Conservation (phyloP, 2,888 invertebrate genomes). For the Ypsolopha scabrella region DNA sequence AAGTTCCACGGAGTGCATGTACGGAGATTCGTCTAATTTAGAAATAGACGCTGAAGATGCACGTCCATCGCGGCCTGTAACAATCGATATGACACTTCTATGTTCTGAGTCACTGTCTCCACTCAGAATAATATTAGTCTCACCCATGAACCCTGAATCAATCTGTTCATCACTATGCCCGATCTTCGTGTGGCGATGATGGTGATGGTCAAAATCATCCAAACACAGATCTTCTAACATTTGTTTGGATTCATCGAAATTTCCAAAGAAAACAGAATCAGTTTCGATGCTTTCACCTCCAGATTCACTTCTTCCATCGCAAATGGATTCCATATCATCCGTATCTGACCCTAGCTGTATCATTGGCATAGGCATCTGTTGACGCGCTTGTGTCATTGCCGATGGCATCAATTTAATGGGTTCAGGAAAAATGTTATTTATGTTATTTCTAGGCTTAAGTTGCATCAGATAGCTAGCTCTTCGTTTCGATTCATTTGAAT, state of each 20-base stretch:
- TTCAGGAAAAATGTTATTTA: constrained; percentile 21
- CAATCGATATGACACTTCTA: constrained; percentile 59
- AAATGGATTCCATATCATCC: constrained; percentile 81
- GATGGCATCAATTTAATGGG: constrained; percentile 15
- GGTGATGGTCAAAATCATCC: constrained; percentile 27
- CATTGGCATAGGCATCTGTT: constrained; percentile 21
- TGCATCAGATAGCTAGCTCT: constrained; percentile 59
- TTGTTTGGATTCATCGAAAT: constrained; percentile 66
- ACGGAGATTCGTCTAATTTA: constrained; percentile 45
- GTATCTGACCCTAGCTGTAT: constrained; percentile 68
- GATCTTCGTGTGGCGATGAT: constrained; percentile 20
- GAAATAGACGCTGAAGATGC: constrained; percentile 41
- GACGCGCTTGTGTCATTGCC: not conserved
- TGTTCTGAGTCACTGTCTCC: constrained; percentile 64
- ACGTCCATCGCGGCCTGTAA: constrained; percentile 46
- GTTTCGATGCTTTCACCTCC: constrained; percentile 90
- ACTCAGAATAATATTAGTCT: constrained; percentile 58
- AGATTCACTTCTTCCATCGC: constrained; percentile 86
- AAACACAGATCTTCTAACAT: constrained; percentile 48
- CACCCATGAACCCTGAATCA: constrained; percentile 58
- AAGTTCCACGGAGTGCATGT: constrained; percentile 42
- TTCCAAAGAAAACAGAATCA: constrained; percentile 87
- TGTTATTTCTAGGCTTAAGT: constrained; percentile 35
- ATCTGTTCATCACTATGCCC: constrained; percentile 43
- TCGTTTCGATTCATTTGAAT: constrained; percentile 75